These are phyloP conservation scores for Nymphalis polychloros DNA, from an alignment of 2,888 invertebrate genomes.

Conservation along the genomic window DNA sequence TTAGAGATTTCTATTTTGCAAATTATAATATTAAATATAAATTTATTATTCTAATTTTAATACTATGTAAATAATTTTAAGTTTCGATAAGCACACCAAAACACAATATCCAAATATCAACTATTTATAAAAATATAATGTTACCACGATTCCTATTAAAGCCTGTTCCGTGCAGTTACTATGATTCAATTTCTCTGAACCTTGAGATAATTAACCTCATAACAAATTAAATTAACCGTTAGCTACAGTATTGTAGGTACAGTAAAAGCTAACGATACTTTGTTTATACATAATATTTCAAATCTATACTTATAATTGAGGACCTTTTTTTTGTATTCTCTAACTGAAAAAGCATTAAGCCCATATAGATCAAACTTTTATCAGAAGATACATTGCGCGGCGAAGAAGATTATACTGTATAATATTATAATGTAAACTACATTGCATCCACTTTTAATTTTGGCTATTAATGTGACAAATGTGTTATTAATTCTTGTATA, in stretches of 20 bases:
- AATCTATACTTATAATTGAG: too few species aligned
- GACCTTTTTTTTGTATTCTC: too few species aligned
- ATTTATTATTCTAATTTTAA: background rate
- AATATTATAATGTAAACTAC: too few species aligned
- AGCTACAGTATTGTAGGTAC: background rate
- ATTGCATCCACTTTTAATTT: too few species aligned
- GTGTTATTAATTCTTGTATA: background rate
- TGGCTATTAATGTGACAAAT: too few species aligned
- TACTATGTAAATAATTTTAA: background rate
- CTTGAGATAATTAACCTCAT: conserved; percentile 39
- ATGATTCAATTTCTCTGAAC: conserved; percentile 41
- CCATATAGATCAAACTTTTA: too few species aligned
- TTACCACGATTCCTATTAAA: conserved; percentile 62
- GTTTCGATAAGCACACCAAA: conserved; percentile 53
- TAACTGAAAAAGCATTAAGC: too few species aligned
- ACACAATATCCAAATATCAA: conserved; percentile 41
- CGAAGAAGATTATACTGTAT: too few species aligned
- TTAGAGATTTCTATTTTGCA: background rate
- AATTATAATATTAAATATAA: background rate
- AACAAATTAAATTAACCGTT: background rate
- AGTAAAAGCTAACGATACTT: background rate
- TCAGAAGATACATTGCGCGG: too few species aligned
- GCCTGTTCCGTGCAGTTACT: conserved; percentile 67
- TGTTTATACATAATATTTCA: too few species aligned
- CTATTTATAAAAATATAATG: conserved; percentile 48